A percentile compares a stretch with the other conserved stretches of the same genome.
phyloP scores from a whole-genome alignment of 2,113 vertebrate species.

The Platycercus adscitus region DNA sequence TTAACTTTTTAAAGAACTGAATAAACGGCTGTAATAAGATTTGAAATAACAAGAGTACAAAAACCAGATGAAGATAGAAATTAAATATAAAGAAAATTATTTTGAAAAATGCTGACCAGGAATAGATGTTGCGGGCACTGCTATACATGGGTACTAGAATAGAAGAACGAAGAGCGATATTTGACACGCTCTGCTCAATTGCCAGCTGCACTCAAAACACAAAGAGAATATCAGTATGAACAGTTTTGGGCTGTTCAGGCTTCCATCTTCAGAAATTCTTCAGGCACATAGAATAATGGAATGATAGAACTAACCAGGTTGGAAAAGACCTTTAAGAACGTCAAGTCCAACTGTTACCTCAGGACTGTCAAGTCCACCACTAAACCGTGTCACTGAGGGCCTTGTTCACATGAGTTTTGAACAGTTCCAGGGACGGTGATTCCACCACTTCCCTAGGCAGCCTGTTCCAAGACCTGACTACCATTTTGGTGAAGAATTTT shows the following conservation, averaged over 20 bases:
- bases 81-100: background rate
- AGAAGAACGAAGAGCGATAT: background rate
- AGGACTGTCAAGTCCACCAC: background rate
- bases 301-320: background rate
- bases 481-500: background rate
- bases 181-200: background rate
- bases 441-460: background rate
- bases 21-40: background rate
- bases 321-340: background rate
- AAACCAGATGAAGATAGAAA: background rate
- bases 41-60: background rate
- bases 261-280: background rate
- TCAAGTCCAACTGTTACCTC: background rate
- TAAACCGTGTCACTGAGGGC: background rate
- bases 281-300: background rate
- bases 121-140: background rate
- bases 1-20: background rate
- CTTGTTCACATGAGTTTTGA: background rate
- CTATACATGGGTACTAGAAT: background rate
- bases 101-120: background rate
- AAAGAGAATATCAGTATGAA: background rate
- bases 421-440: background rate
- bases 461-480: background rate
- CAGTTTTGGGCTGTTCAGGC: background rate
- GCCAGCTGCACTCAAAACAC: background rate